A percentile compares a stretch with the other conserved stretches of the same genome.
Evolutionary conservation across 53 echinoderm and acorn worm species (phyloP).

Genomic region (Echinarachnius parma): DNA sequence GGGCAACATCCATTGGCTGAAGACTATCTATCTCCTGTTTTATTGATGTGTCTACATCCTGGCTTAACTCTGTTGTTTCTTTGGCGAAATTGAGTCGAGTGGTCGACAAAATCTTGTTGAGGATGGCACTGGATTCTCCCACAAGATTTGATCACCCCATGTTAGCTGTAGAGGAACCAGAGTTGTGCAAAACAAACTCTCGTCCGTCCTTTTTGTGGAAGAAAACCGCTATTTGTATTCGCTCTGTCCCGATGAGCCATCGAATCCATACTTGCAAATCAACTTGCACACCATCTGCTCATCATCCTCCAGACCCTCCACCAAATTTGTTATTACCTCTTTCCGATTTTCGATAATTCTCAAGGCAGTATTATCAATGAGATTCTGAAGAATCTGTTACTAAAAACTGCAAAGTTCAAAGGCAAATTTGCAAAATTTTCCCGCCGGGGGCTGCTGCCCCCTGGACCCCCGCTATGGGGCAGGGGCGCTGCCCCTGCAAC

Average conservation of each 20-base stretch:
- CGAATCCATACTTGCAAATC: constrained; percentile 57
- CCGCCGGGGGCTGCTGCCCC: constrained; percentile 13
- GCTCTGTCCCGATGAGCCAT: constrained; percentile 52
- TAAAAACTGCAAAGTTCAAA: no score
- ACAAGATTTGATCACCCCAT: constrained; percentile 39
- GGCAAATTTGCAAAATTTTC: constrained; percentile 53
- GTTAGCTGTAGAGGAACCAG: constrained; percentile 58
- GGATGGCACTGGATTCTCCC: constrained; percentile 57
- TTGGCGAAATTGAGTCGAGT: constrained; percentile 21
- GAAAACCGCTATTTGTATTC: constrained; percentile 45
- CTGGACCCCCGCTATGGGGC: no score
- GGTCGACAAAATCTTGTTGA: constrained; percentile 48
- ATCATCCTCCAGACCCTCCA: constrained; percentile 31
- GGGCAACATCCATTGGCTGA: constrained; percentile 34
- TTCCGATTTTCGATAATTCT: constrained; percentile 43
- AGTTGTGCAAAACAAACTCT: constrained; percentile 53
- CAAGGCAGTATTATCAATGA: constrained; percentile 53
- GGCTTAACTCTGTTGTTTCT: constrained; percentile 41
- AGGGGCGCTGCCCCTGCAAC: no score
- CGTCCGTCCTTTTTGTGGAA: constrained; percentile 9
- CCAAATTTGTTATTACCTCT: constrained; percentile 33
- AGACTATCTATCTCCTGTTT: constrained; percentile 29
- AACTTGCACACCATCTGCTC: constrained; percentile 32
- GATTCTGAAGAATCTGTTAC: no score
- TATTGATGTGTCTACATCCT: constrained; percentile 26